Percentiles rank a stretch among this genome's conserved stretches.
Conservation (phyloP, 2,797 vertebrate genomes). For the Bothrops alternatus region DNA sequence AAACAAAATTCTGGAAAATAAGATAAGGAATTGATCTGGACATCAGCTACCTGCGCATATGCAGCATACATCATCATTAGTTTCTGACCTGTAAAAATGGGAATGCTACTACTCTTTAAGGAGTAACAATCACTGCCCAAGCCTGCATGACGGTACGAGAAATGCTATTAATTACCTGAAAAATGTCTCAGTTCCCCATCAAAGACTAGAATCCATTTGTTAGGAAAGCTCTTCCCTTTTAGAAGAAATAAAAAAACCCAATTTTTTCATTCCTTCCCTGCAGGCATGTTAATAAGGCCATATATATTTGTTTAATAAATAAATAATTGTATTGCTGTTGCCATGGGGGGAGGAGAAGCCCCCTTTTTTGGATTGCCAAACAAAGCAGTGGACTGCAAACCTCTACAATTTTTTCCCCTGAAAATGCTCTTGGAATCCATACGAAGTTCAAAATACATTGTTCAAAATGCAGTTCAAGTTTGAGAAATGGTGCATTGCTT, state of each 20-base stretch:
- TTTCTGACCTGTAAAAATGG: background rate
- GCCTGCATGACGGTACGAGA: background rate
- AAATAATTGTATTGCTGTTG: background rate
- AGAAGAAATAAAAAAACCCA: too few relatives aligned
- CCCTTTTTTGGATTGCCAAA: background rate
- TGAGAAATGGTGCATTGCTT: background rate
- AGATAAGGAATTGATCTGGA: too few relatives aligned
- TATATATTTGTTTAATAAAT: background rate
- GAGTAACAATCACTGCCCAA: background rate
- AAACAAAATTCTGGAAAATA: too few relatives aligned
- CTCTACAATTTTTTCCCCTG: fast-evolving
- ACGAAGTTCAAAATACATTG: background rate
- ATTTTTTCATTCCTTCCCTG: background rate
- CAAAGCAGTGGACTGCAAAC: background rate
- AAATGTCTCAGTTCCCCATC: background rate
- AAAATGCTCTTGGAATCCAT: background rate
- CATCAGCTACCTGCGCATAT: too few relatives aligned
- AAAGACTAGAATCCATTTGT: background rate
- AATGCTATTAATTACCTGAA: background rate
- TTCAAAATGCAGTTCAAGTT: background rate
- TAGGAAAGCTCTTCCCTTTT: background rate
- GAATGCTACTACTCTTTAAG: background rate
- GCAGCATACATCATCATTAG: background rate
- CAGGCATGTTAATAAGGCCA: background rate
- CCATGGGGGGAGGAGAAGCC: background rate